These are phyloP conservation scores for Cardiocondyla obscurior DNA, from an alignment of 1,140 invertebrate genomes.

Conservation along the genomic window DNA sequence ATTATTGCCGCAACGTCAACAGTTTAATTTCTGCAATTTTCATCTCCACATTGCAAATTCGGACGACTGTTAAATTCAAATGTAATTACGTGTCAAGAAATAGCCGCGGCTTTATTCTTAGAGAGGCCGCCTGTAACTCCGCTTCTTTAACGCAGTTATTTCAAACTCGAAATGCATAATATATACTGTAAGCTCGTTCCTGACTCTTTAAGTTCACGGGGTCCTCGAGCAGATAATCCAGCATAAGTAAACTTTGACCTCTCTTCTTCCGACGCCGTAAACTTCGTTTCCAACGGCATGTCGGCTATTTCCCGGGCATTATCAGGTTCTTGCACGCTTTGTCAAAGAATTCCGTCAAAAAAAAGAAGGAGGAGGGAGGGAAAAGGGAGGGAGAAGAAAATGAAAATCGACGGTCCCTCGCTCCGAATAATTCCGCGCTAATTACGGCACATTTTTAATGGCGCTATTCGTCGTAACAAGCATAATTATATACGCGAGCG, in stretches of 20 bases:
- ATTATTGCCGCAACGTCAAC: slow-evolving; percentile 42
- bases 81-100: slow-evolving; percentile 58
- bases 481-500: slow-evolving; percentile 42
- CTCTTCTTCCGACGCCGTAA: slow-evolving; percentile 24
- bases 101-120: slow-evolving; percentile 52
- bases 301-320: slow-evolving; percentile 22
- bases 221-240: slow-evolving; percentile 52
- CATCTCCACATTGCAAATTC: slow-evolving; percentile 26
- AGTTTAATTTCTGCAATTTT: slow-evolving; percentile 49
- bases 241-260: slow-evolving; percentile 55
- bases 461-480: slow-evolving; percentile 28
- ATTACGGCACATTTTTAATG: slow-evolving; percentile 38
- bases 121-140: slow-evolving; percentile 41
- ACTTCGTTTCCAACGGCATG: slow-evolving; percentile 47
- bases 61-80: slow-evolving; percentile 48
- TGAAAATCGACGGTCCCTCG: background rate
- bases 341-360: background rate
- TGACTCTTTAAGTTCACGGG: slow-evolving; percentile 60
- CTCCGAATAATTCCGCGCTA: slow-evolving; percentile 33
- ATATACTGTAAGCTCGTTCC: slow-evolving; percentile 62
- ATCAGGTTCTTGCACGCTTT: slow-evolving; percentile 21
- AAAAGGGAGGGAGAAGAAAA: background rate
- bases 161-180: slow-evolving; percentile 62
- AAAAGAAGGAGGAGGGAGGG: background rate
- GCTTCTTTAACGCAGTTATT: slow-evolving; percentile 59